Conservation (phyloP, 23 tunicate genomes). For the Ciona savignyi region DNA sequence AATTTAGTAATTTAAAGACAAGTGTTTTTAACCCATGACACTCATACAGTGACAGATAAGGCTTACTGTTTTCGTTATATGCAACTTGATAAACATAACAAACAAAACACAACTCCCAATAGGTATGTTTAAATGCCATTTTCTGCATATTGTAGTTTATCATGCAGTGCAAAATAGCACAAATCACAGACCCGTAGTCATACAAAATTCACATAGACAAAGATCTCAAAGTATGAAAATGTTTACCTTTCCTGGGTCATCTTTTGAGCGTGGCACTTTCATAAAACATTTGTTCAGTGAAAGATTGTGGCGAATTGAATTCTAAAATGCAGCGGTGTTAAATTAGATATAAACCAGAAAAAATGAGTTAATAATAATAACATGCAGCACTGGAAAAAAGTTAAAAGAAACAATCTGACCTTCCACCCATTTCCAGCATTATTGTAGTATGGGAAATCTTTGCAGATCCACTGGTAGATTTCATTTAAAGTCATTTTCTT, state of each 20-base stretch:
- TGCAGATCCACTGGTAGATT: constrained; percentile 88
- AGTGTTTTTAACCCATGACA: no score
- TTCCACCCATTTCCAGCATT: constrained; percentile 88
- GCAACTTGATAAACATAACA: no score
- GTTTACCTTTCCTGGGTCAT: constrained; percentile 98
- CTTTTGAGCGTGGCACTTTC: constrained; percentile 89
- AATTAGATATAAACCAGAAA: not conserved
- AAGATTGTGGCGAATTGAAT: constrained; percentile 89
- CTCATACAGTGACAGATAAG: no score
- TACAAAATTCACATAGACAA: no score
- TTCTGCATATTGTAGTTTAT: no score
- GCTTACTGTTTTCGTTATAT: no score
- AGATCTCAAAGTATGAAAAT: no score
- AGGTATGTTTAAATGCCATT: no score
- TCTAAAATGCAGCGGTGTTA: constrained; percentile 29
- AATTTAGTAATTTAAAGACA: no score
- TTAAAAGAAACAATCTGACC: constrained; percentile 29
- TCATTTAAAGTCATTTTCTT: constrained; percentile 96
- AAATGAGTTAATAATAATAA: not conserved
- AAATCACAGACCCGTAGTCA: no score
- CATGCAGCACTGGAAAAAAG: not conserved
- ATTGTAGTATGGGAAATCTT: constrained; percentile 75
- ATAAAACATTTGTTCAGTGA: constrained; percentile 92
- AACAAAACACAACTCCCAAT: no score
- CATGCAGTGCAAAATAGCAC: no score